These are phyloP conservation scores for Netelia melanura DNA, from an alignment of 2,888 invertebrate species.

Conservation along the genomic window DNA sequence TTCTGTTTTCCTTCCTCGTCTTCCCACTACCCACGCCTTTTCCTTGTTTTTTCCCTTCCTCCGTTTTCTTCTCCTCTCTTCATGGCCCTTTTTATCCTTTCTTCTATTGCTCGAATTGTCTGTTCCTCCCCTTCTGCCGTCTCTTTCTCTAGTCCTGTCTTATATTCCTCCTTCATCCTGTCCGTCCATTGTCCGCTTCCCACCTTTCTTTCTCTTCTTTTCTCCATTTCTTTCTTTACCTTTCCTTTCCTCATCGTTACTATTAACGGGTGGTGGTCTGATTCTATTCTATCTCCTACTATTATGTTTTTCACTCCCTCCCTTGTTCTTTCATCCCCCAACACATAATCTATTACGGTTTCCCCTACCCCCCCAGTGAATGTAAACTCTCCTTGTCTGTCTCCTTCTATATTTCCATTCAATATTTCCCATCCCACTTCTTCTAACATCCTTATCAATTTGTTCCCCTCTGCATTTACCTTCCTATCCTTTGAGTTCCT, in stretches of 20 bases:
- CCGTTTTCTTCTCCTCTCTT: background rate
- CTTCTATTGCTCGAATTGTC: background rate
- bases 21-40: background rate
- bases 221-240: background rate
- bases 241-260: background rate
- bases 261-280: conserved; percentile 14
- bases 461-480: background rate
- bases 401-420: conserved; percentile 19
- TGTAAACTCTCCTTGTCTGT: conserved; percentile 16
- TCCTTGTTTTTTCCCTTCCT: background rate
- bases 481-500: conserved; percentile 15
- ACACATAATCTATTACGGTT: conserved; percentile 9
- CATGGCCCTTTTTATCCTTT: conserved; percentile 3
- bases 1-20: conserved; percentile 40
- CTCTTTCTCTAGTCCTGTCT: background rate
- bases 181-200: background rate
- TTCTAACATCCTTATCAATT: background rate
- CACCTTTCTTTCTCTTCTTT: background rate
- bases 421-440: conserved; percentile 8
- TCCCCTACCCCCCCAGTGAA: background rate
- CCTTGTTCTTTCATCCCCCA: background rate
- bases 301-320: background rate
- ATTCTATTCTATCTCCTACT: background rate
- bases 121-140: background rate
- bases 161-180: background rate